A percentile compares a stretch with the other conserved stretches of the same genome.
Conservation (phyloP, 2,888 invertebrate species). For the Acronicta aceris region DNA sequence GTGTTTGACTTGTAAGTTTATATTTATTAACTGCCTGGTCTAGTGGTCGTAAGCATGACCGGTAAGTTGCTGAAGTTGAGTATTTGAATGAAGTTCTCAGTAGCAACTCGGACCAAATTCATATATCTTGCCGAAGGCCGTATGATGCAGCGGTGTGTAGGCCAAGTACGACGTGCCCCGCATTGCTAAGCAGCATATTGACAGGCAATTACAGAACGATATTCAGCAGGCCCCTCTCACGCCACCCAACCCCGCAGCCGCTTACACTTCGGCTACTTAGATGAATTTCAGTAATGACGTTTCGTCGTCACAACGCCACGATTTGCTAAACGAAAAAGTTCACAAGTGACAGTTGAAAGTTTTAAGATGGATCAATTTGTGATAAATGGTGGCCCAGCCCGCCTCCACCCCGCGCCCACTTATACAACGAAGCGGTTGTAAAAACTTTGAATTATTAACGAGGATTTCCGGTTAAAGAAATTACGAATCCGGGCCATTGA, state of each 20-base stretch:
- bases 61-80: no score
- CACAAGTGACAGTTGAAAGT: slow-evolving; percentile 74
- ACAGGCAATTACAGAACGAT: slow-evolving; percentile 69
- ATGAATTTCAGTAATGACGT: slow-evolving; percentile 69
- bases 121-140: slow-evolving; percentile 21
- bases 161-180: slow-evolving; percentile 44
- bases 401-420: slow-evolving; percentile 58
- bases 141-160: slow-evolving; percentile 39
- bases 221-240: slow-evolving; percentile 32
- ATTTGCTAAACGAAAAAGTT: slow-evolving; percentile 79
- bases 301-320: slow-evolving; percentile 59
- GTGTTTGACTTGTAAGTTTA: no score
- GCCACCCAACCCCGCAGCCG: slow-evolving; percentile 26
- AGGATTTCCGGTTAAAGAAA: slow-evolving; percentile 58
- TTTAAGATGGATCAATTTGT: slow-evolving; percentile 77
- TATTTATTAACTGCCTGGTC: no score
- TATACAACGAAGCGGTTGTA: slow-evolving; percentile 58
- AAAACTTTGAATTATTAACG: slow-evolving; percentile 68
- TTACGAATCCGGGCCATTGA: slow-evolving; percentile 45
- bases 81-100: no score
- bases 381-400: slow-evolving; percentile 77
- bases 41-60: no score
- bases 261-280: slow-evolving; percentile 45
- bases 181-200: slow-evolving; percentile 67
- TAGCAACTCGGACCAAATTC: no score